Evolutionary conservation across 1,140 invertebrate species (phyloP), one percentile per base, ranked within the genome.

Genomic region (Diorhabda elongata): DNA sequence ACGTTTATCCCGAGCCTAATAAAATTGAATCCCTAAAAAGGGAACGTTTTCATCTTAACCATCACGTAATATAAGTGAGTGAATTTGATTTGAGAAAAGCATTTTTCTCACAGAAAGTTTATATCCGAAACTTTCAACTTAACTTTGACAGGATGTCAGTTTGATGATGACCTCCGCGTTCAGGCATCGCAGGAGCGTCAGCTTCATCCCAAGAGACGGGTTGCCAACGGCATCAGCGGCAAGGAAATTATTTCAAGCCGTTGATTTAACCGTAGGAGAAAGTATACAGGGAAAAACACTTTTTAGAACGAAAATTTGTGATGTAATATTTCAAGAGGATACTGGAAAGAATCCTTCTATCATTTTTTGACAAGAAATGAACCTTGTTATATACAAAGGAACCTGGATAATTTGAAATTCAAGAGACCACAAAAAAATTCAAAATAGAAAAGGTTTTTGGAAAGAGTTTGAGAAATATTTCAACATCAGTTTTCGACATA

Each of bases 111-210:
- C 42, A 44, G 42, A 62, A 62, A 62, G 61, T 62, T 62, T 62
- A 62, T 62, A 45, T 43, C 61, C 44, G 61, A 62, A 62, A 62
- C 61, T 62, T 62, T 44, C 61, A 62, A 62, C 61, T 62, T 62
- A 44, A 62, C 61, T 62, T 43, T 62, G 61, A 62, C 61, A 44
- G 61, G 61, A 62, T 62, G 61, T 62, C 61, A 62, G 61, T 62
- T 62, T 62, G 61, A 62, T 62, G 61, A 62, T 62, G 61, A 62
- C 61, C 61, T 44, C 61, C 61, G 61, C 44, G 42, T 44, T 42
- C 61, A 42, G 41, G 9, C 44, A 9, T 44, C 61, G 59, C 8
- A 44, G 47, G 47, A 52, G n/a, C 47, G 47, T 52, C 6, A n/a
- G 6, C 47, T 8, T 52, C 47, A 8, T n/a, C 47, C 47, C 6